Base-by-base conservation (phyloP, 2,797 vertebrate genomes). In the Alca torda region DNA sequence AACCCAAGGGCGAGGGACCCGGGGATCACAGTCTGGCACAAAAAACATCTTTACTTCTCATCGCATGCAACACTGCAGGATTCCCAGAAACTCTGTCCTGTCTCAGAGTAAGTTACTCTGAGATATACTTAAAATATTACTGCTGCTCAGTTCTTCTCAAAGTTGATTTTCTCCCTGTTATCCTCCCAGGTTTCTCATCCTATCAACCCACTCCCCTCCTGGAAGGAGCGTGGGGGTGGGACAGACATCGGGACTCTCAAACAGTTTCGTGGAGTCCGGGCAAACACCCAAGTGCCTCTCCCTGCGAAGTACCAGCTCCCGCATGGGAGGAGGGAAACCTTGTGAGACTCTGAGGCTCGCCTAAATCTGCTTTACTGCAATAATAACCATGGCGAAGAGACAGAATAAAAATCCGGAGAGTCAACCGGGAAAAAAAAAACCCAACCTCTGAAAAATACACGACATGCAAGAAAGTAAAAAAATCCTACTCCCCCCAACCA, bases 321-420 rank as follows among this genome's bases (percentile, higher is more conserved):
- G 1, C 20, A 25, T 1, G 10, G 80, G 57, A 67, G 51, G 33
- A 80, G 56, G 69, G 43, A 94, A 96, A 89, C 48, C 63, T 48
- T 51, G 20, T 23, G 41, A 91, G 54, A 35, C 57, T 63, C 68
- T 16, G n/a, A 91, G 41, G 30, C 26, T 54, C 35, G 79, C 70
- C 79, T 91, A 96, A 92, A 92, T 56, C 87, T 73, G 54, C 79
- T 91, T 92, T 89, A 92, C 39, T 67, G 53, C 59, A 56, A 60
- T 61, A 76, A 93, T 33, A 94, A 83, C 83, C 43, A 1, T 46
- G 57, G 67, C 67, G 93, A 60, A 37, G 5, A 10, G n/a, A 45
- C 6, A 84, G 57, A 90, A 83, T 31, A 95, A 91, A 95, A 89
- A 95, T 30, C 63, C 61, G 56, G 54, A 68, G 21, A 93, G 53